Evolutionary conservation across 2,113 vertebrate species (phyloP), one percentile per base, ranked within the genome.

Genomic region (Coturnix japonica): DNA sequence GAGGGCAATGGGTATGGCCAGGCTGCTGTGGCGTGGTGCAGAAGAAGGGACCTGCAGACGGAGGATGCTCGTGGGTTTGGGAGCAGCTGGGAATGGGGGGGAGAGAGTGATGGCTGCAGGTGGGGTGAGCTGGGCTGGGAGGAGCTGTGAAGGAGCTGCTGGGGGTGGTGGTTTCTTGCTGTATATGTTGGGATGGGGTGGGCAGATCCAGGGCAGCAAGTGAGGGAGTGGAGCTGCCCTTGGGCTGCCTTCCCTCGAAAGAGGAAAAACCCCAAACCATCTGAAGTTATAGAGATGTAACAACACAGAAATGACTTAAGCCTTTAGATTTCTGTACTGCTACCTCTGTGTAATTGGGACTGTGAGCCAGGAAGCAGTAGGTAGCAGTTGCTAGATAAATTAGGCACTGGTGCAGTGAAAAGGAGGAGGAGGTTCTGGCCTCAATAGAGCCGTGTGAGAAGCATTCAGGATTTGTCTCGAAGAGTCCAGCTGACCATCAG

Each of bases 401-500:
- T 6, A 33, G 17, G 15, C 69, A 49, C 8, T 3, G 2, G 46
- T n/a, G 3, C 11, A 71, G 60, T 78, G 22, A 57, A 15, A 18
- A 63, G 56, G 61, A 76, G 37, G 73, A 89, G 90, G 56, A 51
- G 31, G 35, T 7, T 65, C 89, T 95, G 93, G 81, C 81, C 81
- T 15, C 37, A 10, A 8, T 59, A 54, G 64, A 90, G 72, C 82
- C 43, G 3, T 83, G 90, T 71, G 47, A 39, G n/a, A 91, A 81
- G 76, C 47, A 63, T 56, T 47, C 33, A 0, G 63, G 60, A 6
- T 37, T 46, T 1, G 19, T 25, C 61, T 85, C 18, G 7, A 66
- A 7, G 71, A 81, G 49, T 47, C 92, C 91, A 94, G 89, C 74
- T 85, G 89, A 89, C 70, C 70, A 13, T 47, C 63, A 71, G 91